Percentiles rank a stretch among this genome's conserved stretches.
Evolutionary conservation across 2,888 invertebrate genomes (phyloP).

Genomic region (Coremacera marginata): DNA sequence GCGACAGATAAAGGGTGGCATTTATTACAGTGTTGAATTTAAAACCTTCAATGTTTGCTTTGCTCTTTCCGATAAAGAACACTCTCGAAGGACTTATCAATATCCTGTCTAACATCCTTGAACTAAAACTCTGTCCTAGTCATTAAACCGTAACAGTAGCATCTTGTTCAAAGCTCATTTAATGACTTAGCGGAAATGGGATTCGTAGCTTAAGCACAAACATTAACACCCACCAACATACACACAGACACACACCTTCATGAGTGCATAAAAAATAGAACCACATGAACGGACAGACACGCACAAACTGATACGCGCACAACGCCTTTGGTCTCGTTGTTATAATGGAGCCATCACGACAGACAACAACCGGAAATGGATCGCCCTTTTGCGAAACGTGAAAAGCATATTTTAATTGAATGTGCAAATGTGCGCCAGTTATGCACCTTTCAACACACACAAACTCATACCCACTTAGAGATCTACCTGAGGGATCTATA

Average conservation of each 20-base stretch:
- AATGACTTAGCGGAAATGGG: constrained; percentile 43
- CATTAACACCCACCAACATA: constrained; percentile 3
- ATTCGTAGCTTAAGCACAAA: constrained; percentile 38
- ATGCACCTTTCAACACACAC: constrained; percentile 38
- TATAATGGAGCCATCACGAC: constrained; percentile 34
- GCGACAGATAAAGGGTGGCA: no score
- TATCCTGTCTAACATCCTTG: background rate
- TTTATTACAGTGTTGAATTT: no score
- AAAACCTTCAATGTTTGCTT: no score
- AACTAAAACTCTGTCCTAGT: constrained; percentile 9
- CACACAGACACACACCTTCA: constrained; percentile 2
- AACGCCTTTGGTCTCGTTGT: background rate
- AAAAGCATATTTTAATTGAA: constrained; percentile 40
- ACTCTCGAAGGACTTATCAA: background rate
- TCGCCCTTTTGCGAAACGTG: constrained; percentile 44
- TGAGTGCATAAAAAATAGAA: background rate
- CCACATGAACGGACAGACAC: constrained; percentile 9
- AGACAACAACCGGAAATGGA: constrained; percentile 37
- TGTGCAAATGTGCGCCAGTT: constrained; percentile 33
- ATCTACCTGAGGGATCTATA: no score
- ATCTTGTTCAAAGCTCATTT: constrained; percentile 44
- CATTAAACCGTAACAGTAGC: constrained; percentile 41
- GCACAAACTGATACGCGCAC: background rate
- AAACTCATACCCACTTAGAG: constrained; percentile 16
- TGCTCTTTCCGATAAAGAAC: background rate